Evolutionary conservation across 2,113 vertebrate species (phyloP).

Genomic region (Anas platyrhynchos): DNA sequence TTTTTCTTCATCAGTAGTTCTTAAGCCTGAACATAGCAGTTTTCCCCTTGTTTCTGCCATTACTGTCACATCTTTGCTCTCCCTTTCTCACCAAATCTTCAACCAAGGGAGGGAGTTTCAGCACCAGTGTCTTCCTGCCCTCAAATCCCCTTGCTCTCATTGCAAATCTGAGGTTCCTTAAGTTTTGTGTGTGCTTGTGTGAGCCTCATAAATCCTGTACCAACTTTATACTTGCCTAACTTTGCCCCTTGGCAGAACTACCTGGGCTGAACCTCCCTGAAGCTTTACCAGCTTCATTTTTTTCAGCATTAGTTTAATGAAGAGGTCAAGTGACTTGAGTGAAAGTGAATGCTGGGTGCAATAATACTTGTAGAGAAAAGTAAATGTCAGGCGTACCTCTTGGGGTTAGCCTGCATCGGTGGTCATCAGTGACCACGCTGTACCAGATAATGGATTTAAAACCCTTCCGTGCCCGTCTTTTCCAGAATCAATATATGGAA

Average conservation of each 20-base stretch:
- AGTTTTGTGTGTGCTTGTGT: neutral
- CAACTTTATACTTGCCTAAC: neutral
- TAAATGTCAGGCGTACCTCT: neutral
- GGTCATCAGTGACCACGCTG: slow-evolving; percentile 44
- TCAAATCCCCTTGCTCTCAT: neutral
- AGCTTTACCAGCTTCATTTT: neutral
- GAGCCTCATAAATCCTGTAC: neutral
- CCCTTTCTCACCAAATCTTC: neutral
- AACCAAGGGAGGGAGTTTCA: neutral
- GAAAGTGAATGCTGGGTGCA: neutral
- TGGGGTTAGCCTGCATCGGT: neutral
- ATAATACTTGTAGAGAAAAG: neutral
- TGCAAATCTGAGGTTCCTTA: neutral
- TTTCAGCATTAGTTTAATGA: neutral
- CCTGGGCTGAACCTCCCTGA: neutral
- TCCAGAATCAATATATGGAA: slow-evolving; percentile 43
- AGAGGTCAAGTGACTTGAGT: neutral
- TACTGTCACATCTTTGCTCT: neutral
- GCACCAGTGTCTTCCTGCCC: neutral
- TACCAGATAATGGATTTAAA: slow-evolving; percentile 16
- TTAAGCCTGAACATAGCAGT: neutral
- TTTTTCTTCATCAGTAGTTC: neutral
- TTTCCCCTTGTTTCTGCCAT: neutral
- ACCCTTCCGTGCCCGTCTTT: slow-evolving; percentile 33
- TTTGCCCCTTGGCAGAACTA: neutral